Evolutionary conservation across 2,113 vertebrate genomes (phyloP).

Genomic region (Diadophis punctatus): DNA sequence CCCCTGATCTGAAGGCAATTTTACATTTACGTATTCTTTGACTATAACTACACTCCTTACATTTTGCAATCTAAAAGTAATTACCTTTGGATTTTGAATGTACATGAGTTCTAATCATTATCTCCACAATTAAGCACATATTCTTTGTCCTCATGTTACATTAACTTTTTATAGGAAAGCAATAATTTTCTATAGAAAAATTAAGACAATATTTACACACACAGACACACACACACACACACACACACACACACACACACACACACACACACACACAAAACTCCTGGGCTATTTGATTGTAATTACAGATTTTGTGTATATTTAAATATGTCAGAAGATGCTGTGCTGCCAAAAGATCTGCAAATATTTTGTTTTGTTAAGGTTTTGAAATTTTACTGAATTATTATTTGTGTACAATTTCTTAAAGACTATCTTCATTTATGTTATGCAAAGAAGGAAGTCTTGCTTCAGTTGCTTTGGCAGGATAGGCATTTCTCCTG

Average conservation of each 20-base stretch:
- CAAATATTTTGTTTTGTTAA: slow-evolving; percentile 22
- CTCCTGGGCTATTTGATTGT: not conserved
- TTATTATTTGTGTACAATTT: slow-evolving; percentile 1
- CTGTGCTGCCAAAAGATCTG: not conserved
- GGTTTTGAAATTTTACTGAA: slow-evolving; percentile 15
- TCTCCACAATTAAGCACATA: not conserved
- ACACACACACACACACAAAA: not conserved
- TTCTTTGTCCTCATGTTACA: not conserved
- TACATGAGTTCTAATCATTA: not conserved
- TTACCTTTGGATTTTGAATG: not conserved
- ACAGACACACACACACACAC: not conserved
- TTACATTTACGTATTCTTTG: not conserved
- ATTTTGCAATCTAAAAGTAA: fast-evolving
- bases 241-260: too few relatives aligned
- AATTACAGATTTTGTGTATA: slow-evolving; percentile 27
- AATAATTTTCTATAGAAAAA: not conserved
- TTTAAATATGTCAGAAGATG: slow-evolving; percentile 31
- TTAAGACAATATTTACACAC: not conserved
- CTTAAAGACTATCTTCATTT: not conserved
- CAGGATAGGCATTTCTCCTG: slow-evolving; percentile 19
- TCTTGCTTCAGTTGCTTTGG: not conserved
- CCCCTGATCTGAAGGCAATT: not conserved
- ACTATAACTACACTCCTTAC: not conserved
- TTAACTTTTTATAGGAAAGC: not conserved
- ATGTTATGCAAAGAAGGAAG: fast-evolving